Evolutionary conservation across 1,140 invertebrate genomes (phyloP), one percentile per base, ranked within the genome.

Genomic region (Drosophila teissieri): DNA sequence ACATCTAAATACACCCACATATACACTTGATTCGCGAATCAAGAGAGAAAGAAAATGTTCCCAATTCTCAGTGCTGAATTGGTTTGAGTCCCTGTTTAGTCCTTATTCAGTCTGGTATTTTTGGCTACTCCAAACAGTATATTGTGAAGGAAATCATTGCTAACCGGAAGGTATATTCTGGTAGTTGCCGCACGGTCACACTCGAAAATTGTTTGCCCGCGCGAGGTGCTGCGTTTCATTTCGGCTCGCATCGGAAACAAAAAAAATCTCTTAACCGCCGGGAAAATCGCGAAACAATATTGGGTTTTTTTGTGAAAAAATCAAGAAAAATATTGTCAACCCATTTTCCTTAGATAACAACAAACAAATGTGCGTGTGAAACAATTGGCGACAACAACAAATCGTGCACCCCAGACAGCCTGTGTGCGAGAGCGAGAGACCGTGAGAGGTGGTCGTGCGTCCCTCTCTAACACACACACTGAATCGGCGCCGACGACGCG

Each of bases 291-390:
- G 60, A 62, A 62, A 62, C 58, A 19, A 27, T 67, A 19, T 42
- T 44, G 5, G 24, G 17, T 51, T 63, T 67, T 67, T n/a, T 45
- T 49, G 45, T 15, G 6, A 24, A 36, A 22, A 62, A 37, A 65
- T 15, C 24, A 15, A 31, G 24, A 34, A 45, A 61, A 49, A 22
- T 22, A 34, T 34, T 48, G 27, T 27, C 22, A 63, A 34, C 19
- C n/a, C 24, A 39, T 31, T 31, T 40, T 53, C 17, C 11, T 39
- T 2, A 31, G 78, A 73, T 63, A 78, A 73, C 73, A 75, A 61
- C 75, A 78, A 73, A 74, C 69, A 58, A 68, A 80, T 78, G 80
- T 84, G 76, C 84, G 73, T 73, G 58, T 84, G 70, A 78, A 84
- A 70, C 27, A 77, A 83, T 73, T 77, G 84, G 75, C 67, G 65